These are phyloP conservation scores for Zaprionus vittiger DNA, from an alignment of 1,140 invertebrate genomes.

Conservation along the genomic window DNA sequence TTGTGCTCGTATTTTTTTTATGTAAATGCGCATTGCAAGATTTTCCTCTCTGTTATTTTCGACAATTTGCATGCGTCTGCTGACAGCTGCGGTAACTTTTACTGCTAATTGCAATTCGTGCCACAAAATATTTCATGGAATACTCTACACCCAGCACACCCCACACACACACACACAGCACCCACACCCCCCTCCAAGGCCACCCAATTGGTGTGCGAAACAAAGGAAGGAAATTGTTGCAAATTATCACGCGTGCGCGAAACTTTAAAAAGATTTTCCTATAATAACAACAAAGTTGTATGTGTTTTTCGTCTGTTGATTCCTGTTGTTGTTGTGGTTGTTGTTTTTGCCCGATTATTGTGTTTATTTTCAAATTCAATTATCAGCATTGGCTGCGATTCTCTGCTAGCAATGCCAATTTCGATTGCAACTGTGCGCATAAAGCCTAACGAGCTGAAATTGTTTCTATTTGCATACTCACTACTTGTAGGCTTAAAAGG, in stretches of 20 bases:
- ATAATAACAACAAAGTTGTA: conserved; percentile 8
- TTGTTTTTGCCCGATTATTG: background rate
- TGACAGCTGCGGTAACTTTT: conserved; percentile 25
- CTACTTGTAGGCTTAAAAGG: too few species aligned
- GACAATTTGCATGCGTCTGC: conserved; percentile 27
- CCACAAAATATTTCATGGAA: conserved; percentile 30
- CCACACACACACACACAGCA: background rate
- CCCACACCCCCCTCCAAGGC: background rate
- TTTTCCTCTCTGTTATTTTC: conserved; percentile 34
- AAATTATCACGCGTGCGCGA: conserved; percentile 27
- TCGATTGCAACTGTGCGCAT: too few species aligned
- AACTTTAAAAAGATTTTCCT: conserved; percentile 4
- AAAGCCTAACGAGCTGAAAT: too few species aligned
- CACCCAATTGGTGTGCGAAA: conserved; percentile 17
- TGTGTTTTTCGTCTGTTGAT: background rate
- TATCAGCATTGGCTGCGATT: background rate
- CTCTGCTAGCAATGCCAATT: background rate
- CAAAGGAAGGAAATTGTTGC: conserved; percentile 27
- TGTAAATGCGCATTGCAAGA: conserved; percentile 32
- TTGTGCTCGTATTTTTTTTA: conserved; percentile 30
- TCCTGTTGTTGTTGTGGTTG: background rate
- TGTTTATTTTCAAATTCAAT: conserved; percentile 11
- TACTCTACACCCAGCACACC: background rate
- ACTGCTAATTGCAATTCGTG: conserved; percentile 38
- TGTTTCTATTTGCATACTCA: too few species aligned